Conservation (phyloP, 2,113 vertebrate species). For the Mastomys natalensis region DNA sequence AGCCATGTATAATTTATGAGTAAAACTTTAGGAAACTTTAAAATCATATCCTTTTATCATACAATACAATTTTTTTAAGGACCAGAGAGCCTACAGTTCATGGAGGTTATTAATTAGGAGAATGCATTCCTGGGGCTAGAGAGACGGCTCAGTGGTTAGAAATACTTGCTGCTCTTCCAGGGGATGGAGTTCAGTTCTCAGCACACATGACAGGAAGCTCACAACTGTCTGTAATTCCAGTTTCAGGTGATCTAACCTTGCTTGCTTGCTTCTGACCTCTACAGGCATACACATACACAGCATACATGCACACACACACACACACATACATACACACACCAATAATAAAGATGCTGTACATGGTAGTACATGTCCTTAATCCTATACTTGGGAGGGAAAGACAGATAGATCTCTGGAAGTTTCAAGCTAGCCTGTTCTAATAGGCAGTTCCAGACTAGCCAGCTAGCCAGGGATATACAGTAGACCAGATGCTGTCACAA, state of each 20-base stretch:
- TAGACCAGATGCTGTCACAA: background rate
- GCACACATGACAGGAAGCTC: background rate
- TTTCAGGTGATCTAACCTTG: background rate
- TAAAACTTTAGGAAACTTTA: constrained; percentile 9
- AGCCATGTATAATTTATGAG: background rate
- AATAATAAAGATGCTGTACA: background rate
- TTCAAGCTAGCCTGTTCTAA: background rate
- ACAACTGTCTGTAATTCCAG: background rate
- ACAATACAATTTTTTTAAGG: background rate
- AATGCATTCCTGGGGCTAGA: background rate
- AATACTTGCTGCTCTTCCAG: background rate
- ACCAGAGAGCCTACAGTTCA: background rate
- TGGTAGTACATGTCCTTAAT: background rate
- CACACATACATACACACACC: background rate
- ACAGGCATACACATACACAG: background rate
- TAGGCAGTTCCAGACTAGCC: background rate
- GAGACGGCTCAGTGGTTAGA: background rate
- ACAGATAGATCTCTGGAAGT: background rate
- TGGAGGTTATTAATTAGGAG: background rate
- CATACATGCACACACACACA: background rate
- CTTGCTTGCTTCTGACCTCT: background rate
- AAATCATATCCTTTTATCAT: constrained; percentile 9
- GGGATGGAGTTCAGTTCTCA: background rate
- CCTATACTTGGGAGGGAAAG: background rate
- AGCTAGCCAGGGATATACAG: background rate